Evolutionary conservation across 2,113 vertebrate genomes (phyloP).

Genomic region (Phrynocephalus versicolor): DNA sequence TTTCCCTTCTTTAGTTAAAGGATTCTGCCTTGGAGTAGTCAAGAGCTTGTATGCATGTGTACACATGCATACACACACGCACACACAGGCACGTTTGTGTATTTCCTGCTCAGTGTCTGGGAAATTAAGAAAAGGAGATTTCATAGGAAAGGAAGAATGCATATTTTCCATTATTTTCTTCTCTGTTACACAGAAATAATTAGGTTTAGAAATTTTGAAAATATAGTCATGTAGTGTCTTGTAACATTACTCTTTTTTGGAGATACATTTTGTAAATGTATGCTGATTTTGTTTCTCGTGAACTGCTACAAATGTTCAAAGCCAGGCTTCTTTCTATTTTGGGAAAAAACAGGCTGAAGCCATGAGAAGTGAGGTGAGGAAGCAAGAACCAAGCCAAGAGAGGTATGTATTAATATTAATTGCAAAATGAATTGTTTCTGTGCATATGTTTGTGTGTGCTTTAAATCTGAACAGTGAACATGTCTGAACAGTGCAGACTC

Average conservation of each 20-base stretch:
- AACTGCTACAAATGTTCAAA: neutral
- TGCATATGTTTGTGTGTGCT: too few relatives aligned
- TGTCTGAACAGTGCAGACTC: neutral
- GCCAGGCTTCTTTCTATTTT: constrained; percentile 11
- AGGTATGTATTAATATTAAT: constrained; percentile 66
- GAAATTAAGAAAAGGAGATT: too few relatives aligned
- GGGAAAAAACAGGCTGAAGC: constrained; percentile 54
- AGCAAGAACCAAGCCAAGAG: constrained; percentile 53
- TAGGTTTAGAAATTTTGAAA: neutral
- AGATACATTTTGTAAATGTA: too few relatives aligned
- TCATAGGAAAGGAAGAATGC: too few relatives aligned
- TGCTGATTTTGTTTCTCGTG: neutral
- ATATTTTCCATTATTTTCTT: neutral
- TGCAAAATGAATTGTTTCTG: neutral
- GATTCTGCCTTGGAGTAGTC: too few relatives aligned
- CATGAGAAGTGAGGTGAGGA: constrained; percentile 48
- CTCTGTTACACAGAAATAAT: neutral
- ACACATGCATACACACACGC: too few relatives aligned
- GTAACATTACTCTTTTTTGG: neutral
- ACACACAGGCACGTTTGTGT: too few relatives aligned
- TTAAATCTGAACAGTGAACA: too few relatives aligned
- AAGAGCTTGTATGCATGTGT: too few relatives aligned
- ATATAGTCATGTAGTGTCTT: neutral
- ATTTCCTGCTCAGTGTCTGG: too few relatives aligned
- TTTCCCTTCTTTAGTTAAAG: too few relatives aligned